These are phyloP conservation scores for Lanistes nyassanus DNA, from an alignment of 1,140 invertebrate genomes.

Conservation along the genomic window DNA sequence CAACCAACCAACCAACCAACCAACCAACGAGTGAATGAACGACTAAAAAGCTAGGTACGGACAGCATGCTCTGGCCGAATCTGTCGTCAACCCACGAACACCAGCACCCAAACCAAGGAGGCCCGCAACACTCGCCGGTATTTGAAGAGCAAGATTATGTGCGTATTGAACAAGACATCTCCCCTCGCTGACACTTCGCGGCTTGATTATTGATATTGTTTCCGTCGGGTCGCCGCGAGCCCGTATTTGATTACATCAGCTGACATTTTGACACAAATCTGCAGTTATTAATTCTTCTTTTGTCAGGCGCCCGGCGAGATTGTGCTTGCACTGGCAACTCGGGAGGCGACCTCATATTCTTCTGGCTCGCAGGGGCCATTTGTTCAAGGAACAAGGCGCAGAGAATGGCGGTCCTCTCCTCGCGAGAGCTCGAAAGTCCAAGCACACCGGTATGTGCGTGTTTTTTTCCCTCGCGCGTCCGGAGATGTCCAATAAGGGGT, in stretches of 20 bases:
- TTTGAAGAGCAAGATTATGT: background rate
- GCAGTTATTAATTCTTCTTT: constrained; percentile 31
- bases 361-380: background rate
- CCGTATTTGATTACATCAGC: constrained; percentile 23
- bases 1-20: no score
- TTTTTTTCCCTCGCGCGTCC: no score
- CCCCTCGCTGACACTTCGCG: background rate
- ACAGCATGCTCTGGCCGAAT: no score
- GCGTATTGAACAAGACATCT: constrained; percentile 7
- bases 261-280: constrained; percentile 30
- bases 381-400: background rate
- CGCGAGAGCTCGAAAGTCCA: no score
- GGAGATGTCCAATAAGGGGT: no score
- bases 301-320: constrained; percentile 16
- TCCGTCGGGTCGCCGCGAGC: constrained; percentile 6
- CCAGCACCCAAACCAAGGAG: no score
- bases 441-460: no score
- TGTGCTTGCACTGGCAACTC: constrained; percentile 17
- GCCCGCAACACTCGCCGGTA: background rate
- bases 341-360: constrained; percentile 18
- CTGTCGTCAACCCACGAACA: no score
- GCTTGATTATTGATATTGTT: constrained; percentile 24
- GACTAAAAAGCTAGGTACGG: no score
- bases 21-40: no score
- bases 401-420: background rate